Conservation (phyloP, 2,888 invertebrate species). For the Drosophila parthenogenetica region DNA sequence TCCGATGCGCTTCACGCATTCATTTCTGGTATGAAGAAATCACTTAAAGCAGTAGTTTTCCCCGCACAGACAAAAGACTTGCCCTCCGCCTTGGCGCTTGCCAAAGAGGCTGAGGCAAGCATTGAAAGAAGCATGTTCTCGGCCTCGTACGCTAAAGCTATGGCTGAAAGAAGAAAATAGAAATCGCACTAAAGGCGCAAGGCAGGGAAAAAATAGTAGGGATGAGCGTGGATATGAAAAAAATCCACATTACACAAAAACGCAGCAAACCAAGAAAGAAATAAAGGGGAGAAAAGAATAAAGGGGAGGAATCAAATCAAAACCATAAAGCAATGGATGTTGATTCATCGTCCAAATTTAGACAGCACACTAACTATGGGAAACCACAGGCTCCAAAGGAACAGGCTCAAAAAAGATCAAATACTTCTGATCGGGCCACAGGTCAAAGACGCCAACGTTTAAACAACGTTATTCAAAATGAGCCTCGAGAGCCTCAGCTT, state of each 20-base stretch:
- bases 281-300: too few species aligned
- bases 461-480: too few species aligned
- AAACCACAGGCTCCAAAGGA: background rate
- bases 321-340: too few species aligned
- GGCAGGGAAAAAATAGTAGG: conserved; percentile 1
- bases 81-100: conserved; percentile 3
- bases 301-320: too few species aligned
- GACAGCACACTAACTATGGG: too few species aligned
- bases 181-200: too few species aligned
- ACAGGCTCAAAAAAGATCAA: background rate
- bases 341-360: too few species aligned
- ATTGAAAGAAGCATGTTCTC: conserved; percentile 1
- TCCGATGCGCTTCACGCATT: background rate
- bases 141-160: conserved; percentile 4
- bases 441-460: too few species aligned
- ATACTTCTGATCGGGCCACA: too few species aligned
- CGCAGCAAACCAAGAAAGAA: background rate
- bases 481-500: too few species aligned
- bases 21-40: background rate
- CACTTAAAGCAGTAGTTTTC: background rate
- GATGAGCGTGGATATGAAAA: background rate
- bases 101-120: conserved; percentile 8
- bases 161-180: background rate
- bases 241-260: background rate
- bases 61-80: background rate